Base-by-base conservation (phyloP, 1,140 invertebrate genomes). In the Aphidius ervi region DNA sequence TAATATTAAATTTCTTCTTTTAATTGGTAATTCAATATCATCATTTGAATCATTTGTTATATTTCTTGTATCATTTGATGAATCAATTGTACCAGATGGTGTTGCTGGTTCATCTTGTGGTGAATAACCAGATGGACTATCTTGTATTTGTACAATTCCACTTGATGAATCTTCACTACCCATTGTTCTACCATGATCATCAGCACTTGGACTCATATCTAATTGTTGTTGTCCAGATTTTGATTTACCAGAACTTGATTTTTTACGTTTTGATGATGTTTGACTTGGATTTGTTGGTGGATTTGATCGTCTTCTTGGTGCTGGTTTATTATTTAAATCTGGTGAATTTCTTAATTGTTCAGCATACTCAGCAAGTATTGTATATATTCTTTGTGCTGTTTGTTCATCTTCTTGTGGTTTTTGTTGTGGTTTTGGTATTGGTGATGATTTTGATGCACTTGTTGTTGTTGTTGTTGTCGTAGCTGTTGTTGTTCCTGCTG, bases 341-440 rank as follows among this genome's bases (percentile, higher is more conserved):
- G 89, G 89, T 5, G 88, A 90, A 71, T 91, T 91, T 58, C 89
- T 79, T 43, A 91, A 75, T 67, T 91, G 89, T 67, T 91, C 89
- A 46, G 89, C 88, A 73, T 92, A 92, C 68, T 90, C 87, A 3
- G 89, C 88, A 20, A 92, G 73, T 68, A 92, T 92, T 56, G 89
- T 89, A 60, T 91, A 85, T 60, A 92, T 91, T 56, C 89, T 81
- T 70, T 91, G 88, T 1, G 88, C 88, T 0, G 89, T 91, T 69
- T 91, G 87, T 71, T 91, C 89, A 69, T 91, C 89, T 75, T 92
- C 90, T 65, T 89, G 83, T 3, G 88, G 87, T 72, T 91, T 91
- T 65, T 89, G 89, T 60, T 85, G 81, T 1, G 88, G 86, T 58
- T 87, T 84, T 8, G 87, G 84, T 10, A 88, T 83, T 5, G 85